phyloP scores from a whole-genome alignment of 2,797 vertebrate genomes.

The Monodelphis domestica region DNA sequence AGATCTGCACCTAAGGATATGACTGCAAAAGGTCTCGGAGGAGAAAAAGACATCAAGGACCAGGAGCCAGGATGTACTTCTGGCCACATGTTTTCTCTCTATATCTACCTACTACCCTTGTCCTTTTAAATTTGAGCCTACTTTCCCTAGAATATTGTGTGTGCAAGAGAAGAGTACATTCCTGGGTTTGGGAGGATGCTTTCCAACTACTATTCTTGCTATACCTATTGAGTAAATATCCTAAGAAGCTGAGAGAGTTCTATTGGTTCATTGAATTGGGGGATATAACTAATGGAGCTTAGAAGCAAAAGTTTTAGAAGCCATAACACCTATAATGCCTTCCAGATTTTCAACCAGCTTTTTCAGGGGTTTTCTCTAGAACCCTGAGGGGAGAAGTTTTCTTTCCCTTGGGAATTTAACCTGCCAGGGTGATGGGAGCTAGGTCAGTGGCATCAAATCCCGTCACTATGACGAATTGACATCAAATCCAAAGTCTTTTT shows the following conservation, averaged over 20 bases:
- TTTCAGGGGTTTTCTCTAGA: neutral
- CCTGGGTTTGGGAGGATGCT: neutral
- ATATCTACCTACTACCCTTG: neutral
- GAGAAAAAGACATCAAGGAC: neutral
- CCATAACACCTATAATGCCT: too few species aligned
- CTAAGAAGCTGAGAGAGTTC: neutral
- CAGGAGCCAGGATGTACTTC: neutral
- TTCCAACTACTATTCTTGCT: neutral
- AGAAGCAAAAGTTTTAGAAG: neutral
- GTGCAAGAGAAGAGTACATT: neutral
- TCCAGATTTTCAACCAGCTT: too few species aligned
- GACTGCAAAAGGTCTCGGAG: neutral
- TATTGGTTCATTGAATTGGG: neutral
- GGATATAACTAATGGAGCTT: neutral
- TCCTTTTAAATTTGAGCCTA: neutral
- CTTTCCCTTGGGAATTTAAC: neutral
- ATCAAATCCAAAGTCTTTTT: neutral
- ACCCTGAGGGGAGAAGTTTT: neutral
- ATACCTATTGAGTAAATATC: neutral
- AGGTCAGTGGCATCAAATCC: neutral
- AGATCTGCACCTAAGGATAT: neutral
- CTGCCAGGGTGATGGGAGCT: neutral
- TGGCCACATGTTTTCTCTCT: neutral
- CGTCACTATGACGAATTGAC: neutral
- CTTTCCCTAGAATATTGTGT: neutral